Percentiles rank a stretch among this genome's conserved stretches.
phyloP scores from a whole-genome alignment of 2,888 invertebrate genomes.

The Julus scanicus region DNA sequence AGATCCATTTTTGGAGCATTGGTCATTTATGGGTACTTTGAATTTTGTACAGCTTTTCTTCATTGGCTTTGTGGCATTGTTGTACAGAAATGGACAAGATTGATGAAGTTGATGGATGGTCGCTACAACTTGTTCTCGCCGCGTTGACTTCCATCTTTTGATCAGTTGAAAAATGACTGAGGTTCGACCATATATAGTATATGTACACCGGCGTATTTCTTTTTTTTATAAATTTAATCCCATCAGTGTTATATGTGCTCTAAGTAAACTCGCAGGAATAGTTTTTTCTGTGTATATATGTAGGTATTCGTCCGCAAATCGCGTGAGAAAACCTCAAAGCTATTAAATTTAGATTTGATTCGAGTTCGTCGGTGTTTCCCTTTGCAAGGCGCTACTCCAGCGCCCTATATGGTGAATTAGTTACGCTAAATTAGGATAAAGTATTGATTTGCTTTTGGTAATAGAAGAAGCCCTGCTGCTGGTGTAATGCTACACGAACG shows the following conservation, averaged over 20 bases:
- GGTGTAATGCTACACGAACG: background rate
- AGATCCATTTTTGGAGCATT: background rate
- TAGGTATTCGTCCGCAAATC: conserved; percentile 14
- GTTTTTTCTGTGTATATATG: background rate
- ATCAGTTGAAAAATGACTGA: conserved; percentile 5
- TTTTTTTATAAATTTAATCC: background rate
- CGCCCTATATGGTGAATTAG: conserved; percentile 1
- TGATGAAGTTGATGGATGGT: conserved; percentile 7
- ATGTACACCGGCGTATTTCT: too few relatives aligned
- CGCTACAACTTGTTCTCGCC: background rate
- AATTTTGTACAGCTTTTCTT: background rate
- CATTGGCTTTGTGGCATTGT: background rate
- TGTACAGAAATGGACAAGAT: background rate
- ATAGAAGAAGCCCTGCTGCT: conserved; percentile 4
- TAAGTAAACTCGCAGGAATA: background rate
- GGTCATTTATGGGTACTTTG: background rate
- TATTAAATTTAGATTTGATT: conserved; percentile 33
- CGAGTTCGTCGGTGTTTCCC: background rate
- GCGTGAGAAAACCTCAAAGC: conserved; percentile 15
- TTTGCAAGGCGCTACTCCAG: background rate
- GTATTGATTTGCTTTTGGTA: conserved; percentile 28
- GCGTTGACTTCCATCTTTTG: conserved; percentile 1
- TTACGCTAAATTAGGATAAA: conserved; percentile 22
- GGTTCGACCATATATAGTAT: background rate
- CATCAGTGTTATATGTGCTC: background rate